A percentile compares a stretch with the other conserved stretches of the same genome.
phyloP scores from a whole-genome alignment of 2,113 vertebrate species.

The Rhizomys pruinosus region DNA sequence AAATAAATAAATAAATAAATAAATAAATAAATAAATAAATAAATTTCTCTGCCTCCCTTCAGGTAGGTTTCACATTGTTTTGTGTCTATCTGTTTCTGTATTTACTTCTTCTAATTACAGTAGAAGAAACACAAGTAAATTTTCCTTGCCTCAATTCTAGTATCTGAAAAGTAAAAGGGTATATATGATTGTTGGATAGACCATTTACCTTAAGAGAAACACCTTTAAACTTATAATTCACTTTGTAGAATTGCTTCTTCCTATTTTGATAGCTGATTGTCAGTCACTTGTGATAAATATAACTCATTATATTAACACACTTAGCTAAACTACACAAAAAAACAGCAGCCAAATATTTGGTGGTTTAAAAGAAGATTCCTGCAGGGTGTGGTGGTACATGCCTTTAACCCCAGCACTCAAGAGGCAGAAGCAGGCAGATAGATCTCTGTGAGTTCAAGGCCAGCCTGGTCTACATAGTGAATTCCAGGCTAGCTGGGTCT shows the following conservation, averaged over 20 bases:
- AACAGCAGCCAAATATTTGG: background rate
- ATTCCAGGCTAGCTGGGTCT: too few relatives aligned
- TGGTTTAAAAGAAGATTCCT: background rate
- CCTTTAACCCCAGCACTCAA: too few relatives aligned
- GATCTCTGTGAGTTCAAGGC: too few relatives aligned
- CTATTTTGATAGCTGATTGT: constrained; percentile 11
- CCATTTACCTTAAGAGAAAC: background rate
- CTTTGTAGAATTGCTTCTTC: background rate
- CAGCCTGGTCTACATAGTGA: too few relatives aligned
- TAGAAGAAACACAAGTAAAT: background rate
- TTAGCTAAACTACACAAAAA: background rate
- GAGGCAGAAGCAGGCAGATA: too few relatives aligned
- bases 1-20: too few relatives aligned
- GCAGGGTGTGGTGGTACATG: too few relatives aligned
- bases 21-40: too few relatives aligned
- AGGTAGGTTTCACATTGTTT: background rate
- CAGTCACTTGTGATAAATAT: background rate
- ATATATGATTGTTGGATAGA: background rate
- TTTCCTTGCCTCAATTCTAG: background rate
- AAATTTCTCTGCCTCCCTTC: background rate
- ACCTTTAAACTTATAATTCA: background rate
- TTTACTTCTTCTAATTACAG: background rate
- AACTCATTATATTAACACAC: background rate
- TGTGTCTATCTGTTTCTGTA: background rate
- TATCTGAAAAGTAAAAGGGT: background rate